Conservation (phyloP, 2,888 invertebrate genomes). For the Harpalus rufipes region DNA sequence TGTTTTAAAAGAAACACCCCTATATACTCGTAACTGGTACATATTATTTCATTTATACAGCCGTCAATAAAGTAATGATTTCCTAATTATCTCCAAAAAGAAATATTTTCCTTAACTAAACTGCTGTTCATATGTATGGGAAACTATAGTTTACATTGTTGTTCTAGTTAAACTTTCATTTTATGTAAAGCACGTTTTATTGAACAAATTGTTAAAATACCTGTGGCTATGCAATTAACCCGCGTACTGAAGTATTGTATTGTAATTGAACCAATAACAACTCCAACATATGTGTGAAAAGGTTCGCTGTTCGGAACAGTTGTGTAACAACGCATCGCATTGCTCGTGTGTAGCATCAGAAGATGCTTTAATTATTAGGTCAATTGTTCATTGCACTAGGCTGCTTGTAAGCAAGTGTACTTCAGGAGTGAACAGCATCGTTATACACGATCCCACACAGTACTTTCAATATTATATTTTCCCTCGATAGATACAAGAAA, state of each 20-base stretch:
- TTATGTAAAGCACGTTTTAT: conserved; percentile 34
- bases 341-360: conserved; percentile 53
- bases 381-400: conserved; percentile 62
- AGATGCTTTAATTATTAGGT: conserved; percentile 63
- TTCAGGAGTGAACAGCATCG: conserved; percentile 45
- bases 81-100: too few relatives aligned
- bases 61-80: too few relatives aligned
- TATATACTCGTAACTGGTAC: too few relatives aligned
- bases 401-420: conserved; percentile 25
- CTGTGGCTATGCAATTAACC: conserved; percentile 23
- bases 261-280: conserved; percentile 43
- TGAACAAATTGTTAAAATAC: conserved; percentile 42
- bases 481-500: not conserved
- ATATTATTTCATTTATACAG: too few relatives aligned
- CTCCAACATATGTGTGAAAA: conserved; percentile 36
- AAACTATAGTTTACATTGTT: not conserved
- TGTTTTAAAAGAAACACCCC: too few relatives aligned
- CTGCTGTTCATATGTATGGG: too few relatives aligned
- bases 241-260: conserved; percentile 17
- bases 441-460: not conserved
- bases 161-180: conserved; percentile 28
- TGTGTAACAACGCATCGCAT: conserved; percentile 4
- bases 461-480: not conserved
- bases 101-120: too few relatives aligned
- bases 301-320: not conserved